Evolutionary conservation across 2,797 vertebrate genomes (phyloP).

Genomic region (Manis javanica): DNA sequence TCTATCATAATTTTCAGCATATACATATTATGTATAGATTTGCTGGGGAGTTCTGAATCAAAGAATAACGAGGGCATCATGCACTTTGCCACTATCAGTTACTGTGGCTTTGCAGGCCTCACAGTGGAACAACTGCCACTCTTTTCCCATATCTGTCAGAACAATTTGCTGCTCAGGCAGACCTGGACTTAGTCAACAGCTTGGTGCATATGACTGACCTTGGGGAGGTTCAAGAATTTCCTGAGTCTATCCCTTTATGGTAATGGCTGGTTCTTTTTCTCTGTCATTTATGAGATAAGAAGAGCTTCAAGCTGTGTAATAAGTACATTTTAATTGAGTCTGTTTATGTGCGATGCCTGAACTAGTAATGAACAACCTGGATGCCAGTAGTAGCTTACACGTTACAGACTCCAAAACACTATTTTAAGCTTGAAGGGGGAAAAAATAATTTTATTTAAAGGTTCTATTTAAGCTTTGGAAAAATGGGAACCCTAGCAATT

Average conservation of each 20-base stretch:
- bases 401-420: neutral
- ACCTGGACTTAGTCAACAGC: neutral
- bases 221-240: neutral
- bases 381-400: neutral
- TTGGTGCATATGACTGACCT: neutral
- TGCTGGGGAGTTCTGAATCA: neutral
- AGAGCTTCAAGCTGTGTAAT: neutral
- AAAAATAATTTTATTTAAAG: conserved; percentile 2
- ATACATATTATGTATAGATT: neutral
- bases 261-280: neutral
- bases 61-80: neutral
- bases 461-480: conserved; percentile 46
- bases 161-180: neutral
- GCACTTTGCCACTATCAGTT: neutral
- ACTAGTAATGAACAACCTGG: neutral
- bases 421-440: neutral
- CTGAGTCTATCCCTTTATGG: neutral
- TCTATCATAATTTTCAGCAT: neutral
- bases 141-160: neutral
- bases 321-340: neutral
- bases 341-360: neutral
- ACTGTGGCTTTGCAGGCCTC: neutral
- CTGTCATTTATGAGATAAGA: neutral
- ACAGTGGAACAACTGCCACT: neutral
- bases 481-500: neutral